Base-by-base conservation (phyloP, 2,888 invertebrate species). In the Archips crataeganus region DNA sequence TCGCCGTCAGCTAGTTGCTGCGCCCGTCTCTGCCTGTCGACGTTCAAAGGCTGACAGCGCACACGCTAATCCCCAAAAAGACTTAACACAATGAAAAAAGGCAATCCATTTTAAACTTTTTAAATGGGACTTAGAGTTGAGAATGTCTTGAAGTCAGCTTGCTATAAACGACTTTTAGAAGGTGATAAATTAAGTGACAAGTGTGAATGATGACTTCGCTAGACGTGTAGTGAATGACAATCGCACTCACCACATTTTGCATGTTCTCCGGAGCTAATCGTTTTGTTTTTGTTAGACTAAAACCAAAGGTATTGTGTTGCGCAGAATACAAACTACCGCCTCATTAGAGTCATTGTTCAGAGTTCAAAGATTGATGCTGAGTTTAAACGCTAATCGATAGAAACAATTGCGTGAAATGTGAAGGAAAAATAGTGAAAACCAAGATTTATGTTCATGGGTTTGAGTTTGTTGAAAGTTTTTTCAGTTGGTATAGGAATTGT, bases 221-320 rank as follows among this genome's bases (percentile, higher is more conserved):
- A 87, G 86, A 89, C 87, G 85, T 83, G 83, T 80, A 87, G 83
- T 77, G 82, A 89, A 90, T 89, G 90, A 89, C 90, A 90, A 90
- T 84, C 85, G 86, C 81, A 74, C 86, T 86, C 85, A 84, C 85
- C 84, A 85, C 84, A 82, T 81, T 79, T 77, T 75, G 81, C 77
- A 75, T 77, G 75, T 75, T 87, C 79, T 83, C 82, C 90, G 91
- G 89, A 86, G 88, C 83, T 88, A 88, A 87, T 88, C 86, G 85
- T 84, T 84, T 82, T 84, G 84, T 82, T 86, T 87, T 85, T 71
- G 63, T 74, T 49, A 36, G 64, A 45, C 60, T 65, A 75, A 75
- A 72, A 72, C 66, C 75, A 68, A 75, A 45, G 71, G 70, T 85
- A 79, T 81, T 81, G 77, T 79, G 77, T 75, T 77, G 74, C 59